Percentiles rank a stretch among this genome's conserved stretches.
Evolutionary conservation across 2,888 invertebrate genomes (phyloP).

Genomic region (Rutpela maculata): DNA sequence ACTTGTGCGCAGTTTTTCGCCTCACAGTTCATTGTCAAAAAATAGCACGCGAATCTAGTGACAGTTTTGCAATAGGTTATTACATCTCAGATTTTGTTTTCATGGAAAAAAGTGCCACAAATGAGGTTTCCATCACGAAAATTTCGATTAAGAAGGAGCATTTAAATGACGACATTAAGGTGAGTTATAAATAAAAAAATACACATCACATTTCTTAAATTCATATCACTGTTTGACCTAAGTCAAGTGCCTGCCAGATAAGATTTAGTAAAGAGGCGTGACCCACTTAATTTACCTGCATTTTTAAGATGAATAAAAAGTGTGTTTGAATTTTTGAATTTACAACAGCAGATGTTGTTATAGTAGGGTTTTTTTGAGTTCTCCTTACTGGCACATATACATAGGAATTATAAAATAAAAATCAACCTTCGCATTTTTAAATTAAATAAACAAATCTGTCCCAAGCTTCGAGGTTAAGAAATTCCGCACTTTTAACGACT

Average conservation of each 20-base stretch:
- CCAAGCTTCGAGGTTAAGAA: background rate
- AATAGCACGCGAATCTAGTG: conserved; percentile 12
- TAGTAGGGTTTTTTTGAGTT: no score
- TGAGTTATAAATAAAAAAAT: conserved; percentile 68
- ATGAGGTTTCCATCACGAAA: conserved; percentile 59
- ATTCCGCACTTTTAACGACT: background rate
- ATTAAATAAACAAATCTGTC: background rate
- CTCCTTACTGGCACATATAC: no score
- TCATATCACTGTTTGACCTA: background rate
- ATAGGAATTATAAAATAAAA: background rate
- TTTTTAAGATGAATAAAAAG: background rate
- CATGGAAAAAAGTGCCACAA: conserved; percentile 66
- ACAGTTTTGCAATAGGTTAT: background rate
- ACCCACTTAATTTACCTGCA: background rate
- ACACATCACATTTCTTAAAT: conserved; percentile 5
- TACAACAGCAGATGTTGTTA: background rate
- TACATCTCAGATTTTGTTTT: conserved; percentile 42
- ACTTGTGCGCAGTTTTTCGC: conserved; percentile 54
- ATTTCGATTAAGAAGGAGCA: conserved; percentile 81
- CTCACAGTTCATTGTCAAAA: conserved; percentile 9
- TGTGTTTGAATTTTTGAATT: background rate
- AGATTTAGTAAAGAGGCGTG: background rate
- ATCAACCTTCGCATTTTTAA: background rate
- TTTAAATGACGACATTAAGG: conserved; percentile 86
- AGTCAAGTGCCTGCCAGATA: background rate